These are phyloP conservation scores for Spea bombifrons DNA, from an alignment of 2,113 vertebrate species.

Conservation along the genomic window DNA sequence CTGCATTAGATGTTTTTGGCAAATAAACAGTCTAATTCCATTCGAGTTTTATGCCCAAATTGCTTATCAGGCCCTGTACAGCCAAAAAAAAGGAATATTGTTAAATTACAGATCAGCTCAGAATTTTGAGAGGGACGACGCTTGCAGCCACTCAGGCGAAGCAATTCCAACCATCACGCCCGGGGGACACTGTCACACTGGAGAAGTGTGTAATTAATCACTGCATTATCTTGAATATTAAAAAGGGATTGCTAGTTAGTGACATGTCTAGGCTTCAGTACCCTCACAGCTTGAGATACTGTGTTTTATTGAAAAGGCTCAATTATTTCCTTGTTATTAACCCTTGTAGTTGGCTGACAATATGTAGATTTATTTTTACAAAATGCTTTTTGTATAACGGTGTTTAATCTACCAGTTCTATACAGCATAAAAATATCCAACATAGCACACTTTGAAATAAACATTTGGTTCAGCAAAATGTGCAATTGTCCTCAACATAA, in stretches of 20 bases:
- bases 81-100: constrained; percentile 39
- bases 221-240: constrained; percentile 19
- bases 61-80: constrained; percentile 34
- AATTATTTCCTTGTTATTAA: constrained; percentile 6
- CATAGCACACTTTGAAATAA: no score
- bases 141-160: constrained; percentile 23
- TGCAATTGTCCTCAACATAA: no score
- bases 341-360: background rate
- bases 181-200: constrained; percentile 21
- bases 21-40: constrained; percentile 38
- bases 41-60: constrained; percentile 30
- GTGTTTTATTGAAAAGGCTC: background rate
- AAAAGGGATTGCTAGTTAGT: constrained; percentile 18
- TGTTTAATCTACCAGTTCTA: background rate
- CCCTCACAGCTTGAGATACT: background rate
- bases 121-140: constrained; percentile 16
- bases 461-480: no score
- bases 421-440: no score
- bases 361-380: background rate
- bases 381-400: background rate
- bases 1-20: constrained; percentile 21
- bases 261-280: constrained; percentile 11
- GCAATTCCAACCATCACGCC: constrained; percentile 5
- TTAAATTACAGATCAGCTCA: constrained; percentile 41
- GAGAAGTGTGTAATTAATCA: constrained; percentile 42